phyloP scores from a whole-genome alignment of 2,797 vertebrate species.

The Spinus pinus region DNA sequence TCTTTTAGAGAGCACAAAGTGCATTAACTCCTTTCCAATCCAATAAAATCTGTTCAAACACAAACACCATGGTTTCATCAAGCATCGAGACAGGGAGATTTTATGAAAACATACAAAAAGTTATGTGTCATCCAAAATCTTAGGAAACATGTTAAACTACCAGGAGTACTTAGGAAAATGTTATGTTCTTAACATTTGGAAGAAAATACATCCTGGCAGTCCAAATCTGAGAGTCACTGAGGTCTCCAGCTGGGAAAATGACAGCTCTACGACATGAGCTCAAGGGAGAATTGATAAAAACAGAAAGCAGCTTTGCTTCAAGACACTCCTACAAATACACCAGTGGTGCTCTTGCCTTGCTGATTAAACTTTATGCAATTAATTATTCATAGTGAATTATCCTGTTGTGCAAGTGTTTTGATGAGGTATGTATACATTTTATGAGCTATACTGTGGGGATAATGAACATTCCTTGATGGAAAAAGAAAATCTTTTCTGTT shows the following conservation, averaged over 20 bases:
- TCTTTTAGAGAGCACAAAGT: neutral
- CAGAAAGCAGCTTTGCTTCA: conserved; percentile 12
- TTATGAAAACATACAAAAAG: neutral
- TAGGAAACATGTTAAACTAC: neutral
- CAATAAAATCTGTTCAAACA: neutral
- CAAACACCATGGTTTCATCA: neutral
- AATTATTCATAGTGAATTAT: conserved; percentile 49
- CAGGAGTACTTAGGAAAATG: neutral
- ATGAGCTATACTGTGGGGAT: neutral
- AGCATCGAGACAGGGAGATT: neutral
- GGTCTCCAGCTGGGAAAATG: neutral
- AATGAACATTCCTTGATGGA: neutral
- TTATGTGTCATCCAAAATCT: neutral
- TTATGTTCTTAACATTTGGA: neutral
- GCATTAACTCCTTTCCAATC: neutral
- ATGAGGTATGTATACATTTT: conserved; percentile 38
- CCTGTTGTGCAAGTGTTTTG: conserved; percentile 3
- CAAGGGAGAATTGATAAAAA: neutral
- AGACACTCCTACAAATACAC: neutral
- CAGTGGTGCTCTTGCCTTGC: neutral
- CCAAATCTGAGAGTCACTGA: neutral
- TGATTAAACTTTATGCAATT: conserved; percentile 43
- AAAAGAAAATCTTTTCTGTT: neutral
- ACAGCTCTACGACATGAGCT: neutral
- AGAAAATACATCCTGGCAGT: neutral